Conservation (phyloP, 2,888 invertebrate species). For the Pheosia tremula region DNA sequence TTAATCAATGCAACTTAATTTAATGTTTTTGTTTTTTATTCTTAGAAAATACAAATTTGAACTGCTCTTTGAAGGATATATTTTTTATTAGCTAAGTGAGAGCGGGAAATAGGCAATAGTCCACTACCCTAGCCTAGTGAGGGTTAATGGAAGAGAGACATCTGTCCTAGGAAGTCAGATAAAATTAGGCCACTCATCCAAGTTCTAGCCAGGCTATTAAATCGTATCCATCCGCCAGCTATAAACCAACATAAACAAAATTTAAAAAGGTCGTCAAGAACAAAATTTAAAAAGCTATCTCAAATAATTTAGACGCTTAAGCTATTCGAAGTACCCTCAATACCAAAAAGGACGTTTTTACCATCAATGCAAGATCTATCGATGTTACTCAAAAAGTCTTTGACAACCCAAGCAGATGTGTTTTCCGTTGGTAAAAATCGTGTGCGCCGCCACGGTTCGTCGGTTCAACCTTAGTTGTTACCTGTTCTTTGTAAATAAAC, state of each 20-base stretch:
- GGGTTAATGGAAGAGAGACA: too few relatives aligned
- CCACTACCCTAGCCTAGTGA: too few relatives aligned
- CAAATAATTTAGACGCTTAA: neutral
- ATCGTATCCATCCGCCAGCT: too few relatives aligned
- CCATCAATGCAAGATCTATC: slow-evolving; percentile 12
- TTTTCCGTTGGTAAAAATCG: slow-evolving; percentile 23
- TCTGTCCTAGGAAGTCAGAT: too few relatives aligned
- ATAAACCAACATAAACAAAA: neutral
- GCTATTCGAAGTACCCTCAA: neutral
- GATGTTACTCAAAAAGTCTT: slow-evolving; percentile 24
- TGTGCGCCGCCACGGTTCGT: slow-evolving; percentile 24
- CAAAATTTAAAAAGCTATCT: neutral
- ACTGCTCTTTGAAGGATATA: too few relatives aligned
- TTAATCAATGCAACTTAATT: too few relatives aligned
- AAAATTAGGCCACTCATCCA: too few relatives aligned
- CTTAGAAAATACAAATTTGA: too few relatives aligned
- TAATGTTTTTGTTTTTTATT: too few relatives aligned
- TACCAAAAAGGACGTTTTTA: neutral
- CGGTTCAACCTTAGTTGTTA: slow-evolving; percentile 32
- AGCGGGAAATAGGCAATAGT: too few relatives aligned
- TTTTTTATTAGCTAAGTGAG: too few relatives aligned
- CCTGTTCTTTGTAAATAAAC: slow-evolving; percentile 66
- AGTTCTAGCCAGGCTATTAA: too few relatives aligned
- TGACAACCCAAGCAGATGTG: slow-evolving; percentile 35
- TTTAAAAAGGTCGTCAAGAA: neutral